These are phyloP conservation scores for Anoura caudifer DNA, from an alignment of 2,113 vertebrate genomes.

Conservation along the genomic window DNA sequence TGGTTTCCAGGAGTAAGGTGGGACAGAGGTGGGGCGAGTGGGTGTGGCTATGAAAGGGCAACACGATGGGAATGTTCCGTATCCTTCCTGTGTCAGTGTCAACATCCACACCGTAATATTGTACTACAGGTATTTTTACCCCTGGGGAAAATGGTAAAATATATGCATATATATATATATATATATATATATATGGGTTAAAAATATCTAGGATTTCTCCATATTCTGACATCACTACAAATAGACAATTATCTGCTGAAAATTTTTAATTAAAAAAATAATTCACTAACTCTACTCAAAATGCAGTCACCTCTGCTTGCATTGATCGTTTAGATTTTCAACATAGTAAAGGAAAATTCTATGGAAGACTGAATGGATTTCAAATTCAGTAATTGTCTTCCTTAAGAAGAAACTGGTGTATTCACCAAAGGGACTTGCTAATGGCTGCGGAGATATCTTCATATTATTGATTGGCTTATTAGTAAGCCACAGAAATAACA, in stretches of 20 bases:
- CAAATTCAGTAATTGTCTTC: constrained; percentile 14
- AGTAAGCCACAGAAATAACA: constrained; percentile 46
- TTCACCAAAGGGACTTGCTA: background rate
- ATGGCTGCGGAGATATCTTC: background rate
- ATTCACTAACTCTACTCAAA: background rate
- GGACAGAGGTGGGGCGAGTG: background rate
- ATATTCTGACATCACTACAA: background rate
- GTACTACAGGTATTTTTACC: background rate
- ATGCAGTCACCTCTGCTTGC: background rate
- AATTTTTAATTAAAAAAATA: background rate
- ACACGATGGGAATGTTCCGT: background rate
- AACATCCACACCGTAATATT: background rate
- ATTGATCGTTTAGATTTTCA: background rate
- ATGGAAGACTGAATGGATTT: background rate
- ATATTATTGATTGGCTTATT: constrained; percentile 48
- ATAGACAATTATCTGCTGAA: background rate
- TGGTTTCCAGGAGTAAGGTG: background rate
- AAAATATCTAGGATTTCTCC: background rate
- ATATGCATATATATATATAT: background rate
- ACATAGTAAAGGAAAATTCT: background rate
- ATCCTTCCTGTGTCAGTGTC: background rate
- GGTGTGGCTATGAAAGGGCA: background rate
- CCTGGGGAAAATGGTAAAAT: background rate
- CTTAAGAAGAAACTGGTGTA: constrained; percentile 29
- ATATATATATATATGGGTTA: background rate